Conservation (phyloP, 2,113 vertebrate species). For the Nyctereutes procyonoides region DNA sequence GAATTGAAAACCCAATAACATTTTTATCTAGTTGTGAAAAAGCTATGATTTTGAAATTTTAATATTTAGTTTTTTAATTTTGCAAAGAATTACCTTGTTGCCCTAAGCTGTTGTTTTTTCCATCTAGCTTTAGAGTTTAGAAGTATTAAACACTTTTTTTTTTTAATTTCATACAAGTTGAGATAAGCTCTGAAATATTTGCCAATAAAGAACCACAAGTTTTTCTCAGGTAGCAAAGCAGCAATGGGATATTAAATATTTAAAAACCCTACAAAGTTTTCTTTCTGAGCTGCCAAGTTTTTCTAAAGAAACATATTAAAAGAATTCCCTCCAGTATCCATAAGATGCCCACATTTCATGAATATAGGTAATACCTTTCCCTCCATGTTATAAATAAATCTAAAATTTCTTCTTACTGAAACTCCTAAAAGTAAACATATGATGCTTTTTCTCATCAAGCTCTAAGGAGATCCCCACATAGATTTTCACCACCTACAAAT, state of each 20-base stretch:
- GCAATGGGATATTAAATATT: slow-evolving; percentile 76
- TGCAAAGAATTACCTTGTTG: slow-evolving; percentile 51
- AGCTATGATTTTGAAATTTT: slow-evolving; percentile 20
- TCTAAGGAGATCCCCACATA: not conserved
- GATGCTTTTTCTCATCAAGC: slow-evolving; percentile 16
- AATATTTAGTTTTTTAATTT: slow-evolving; percentile 60
- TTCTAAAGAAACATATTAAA: slow-evolving; percentile 66
- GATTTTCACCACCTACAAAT: slow-evolving; percentile 18
- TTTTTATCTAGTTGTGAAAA: slow-evolving; percentile 29
- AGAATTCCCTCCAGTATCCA: slow-evolving; percentile 55
- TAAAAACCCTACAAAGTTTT: slow-evolving; percentile 57
- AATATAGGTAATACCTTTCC: slow-evolving; percentile 59
- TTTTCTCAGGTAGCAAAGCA: slow-evolving; percentile 69
- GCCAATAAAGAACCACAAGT: slow-evolving; percentile 61
- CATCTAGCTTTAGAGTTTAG: slow-evolving; percentile 61
- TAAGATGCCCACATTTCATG: slow-evolving; percentile 23
- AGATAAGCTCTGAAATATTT: slow-evolving; percentile 74
- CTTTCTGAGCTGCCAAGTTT: slow-evolving; percentile 54
- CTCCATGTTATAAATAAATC: slow-evolving; percentile 64
- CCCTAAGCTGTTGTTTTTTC: slow-evolving; percentile 43
- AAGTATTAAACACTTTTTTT: slow-evolving; percentile 60
- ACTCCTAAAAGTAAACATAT: slow-evolving; percentile 42
- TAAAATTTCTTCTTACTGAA: slow-evolving; percentile 52
- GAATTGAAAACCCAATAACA: not conserved
- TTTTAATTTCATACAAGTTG: slow-evolving; percentile 31